Percentiles rank a stretch among this genome's conserved stretches.
Evolutionary conservation across 2,888 invertebrate genomes (phyloP).

Genomic region (Drosophila mimica): DNA sequence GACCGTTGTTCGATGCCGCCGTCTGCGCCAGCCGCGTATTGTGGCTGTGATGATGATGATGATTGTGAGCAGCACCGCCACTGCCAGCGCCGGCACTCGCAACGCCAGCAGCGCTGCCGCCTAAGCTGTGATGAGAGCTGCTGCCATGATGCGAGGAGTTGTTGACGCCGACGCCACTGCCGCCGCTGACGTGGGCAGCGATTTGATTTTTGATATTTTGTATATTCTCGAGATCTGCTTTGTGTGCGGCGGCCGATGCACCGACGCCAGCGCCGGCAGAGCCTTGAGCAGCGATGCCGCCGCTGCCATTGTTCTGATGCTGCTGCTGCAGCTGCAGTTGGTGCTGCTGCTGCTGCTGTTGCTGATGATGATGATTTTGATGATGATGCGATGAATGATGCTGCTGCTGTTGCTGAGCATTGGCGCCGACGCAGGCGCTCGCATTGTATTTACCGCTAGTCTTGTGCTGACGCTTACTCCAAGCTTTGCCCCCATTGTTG

Average conservation of each 20-base stretch:
- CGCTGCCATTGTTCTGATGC: slow-evolving; percentile 36
- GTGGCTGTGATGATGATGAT: slow-evolving; percentile 64
- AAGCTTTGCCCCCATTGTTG: slow-evolving; percentile 68
- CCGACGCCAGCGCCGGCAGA: slow-evolving; percentile 40
- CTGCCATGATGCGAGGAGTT: slow-evolving; percentile 41
- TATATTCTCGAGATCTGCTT: slow-evolving; percentile 84
- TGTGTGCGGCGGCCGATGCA: slow-evolving; percentile 59
- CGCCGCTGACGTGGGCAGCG: slow-evolving; percentile 52
- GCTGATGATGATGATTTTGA: slow-evolving; percentile 31
- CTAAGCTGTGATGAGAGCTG: slow-evolving; percentile 29
- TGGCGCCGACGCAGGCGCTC: slow-evolving; percentile 61
- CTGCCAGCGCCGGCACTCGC: slow-evolving; percentile 28
- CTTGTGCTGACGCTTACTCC: slow-evolving; percentile 84
- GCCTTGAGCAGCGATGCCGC: slow-evolving; percentile 21
- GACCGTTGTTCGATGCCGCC: slow-evolving; percentile 50
- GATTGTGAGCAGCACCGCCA: slow-evolving; percentile 27
- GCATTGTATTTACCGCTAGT: slow-evolving; percentile 76
- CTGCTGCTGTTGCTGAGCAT: slow-evolving; percentile 44
- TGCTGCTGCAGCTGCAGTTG: slow-evolving; percentile 32
- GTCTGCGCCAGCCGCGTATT: slow-evolving; percentile 59
- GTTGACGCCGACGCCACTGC: slow-evolving; percentile 22
- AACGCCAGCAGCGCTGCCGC: slow-evolving; percentile 27
- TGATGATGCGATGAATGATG: slow-evolving; percentile 25
- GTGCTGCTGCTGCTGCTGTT: slow-evolving; percentile 18
- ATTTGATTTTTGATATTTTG: slow-evolving; percentile 84